Base-by-base conservation (phyloP, 37 sponge, comb jelly and placozoan genomes). In the Agelas oroides region DNA sequence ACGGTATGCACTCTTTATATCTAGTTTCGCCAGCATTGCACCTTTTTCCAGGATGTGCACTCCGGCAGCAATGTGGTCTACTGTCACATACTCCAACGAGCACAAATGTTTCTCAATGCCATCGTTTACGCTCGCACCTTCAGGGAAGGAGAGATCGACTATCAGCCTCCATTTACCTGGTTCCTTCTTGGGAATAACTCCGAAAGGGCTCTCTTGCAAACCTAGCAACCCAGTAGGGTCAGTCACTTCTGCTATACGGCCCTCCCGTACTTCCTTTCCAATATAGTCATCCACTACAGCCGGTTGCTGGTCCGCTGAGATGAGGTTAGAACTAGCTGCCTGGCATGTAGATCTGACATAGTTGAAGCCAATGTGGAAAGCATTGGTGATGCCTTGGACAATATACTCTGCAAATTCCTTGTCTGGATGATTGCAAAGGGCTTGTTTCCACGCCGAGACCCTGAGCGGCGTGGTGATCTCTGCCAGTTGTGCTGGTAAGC, bases 71-170 rank as follows among this genome's bases (percentile, higher is more conserved):
- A 41, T 40, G 28, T 73, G 74, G 39, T 73, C 74, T 11, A 73
- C 74, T 18, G 74, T 73, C 24, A 40, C 13, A 40, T 41, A 73
- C 25, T 39, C 2, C 52, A 73, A 25, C 15, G 74, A 73, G 74
- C 74, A 73, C 52, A 73, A n/a, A 18, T 14, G 21, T 2, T 36
- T 40, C 28, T 73, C 74, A 73, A 73, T 73, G 40, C 74, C 74
- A 5, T 71, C 72, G 37, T 69, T 69, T 19, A 71, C 72, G n/a
- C 72, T 71, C 24, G 24, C 40, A 39, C 41, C 72, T 16, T 15
- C 37, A 36, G 72, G 41, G 72, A 39, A 71, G 41, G 72, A 71
- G 31, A 71, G 41, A 41, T 71, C 40, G 1, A 15, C 35, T 23
- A 71, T 71, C 21, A 71, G 40, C 13, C 72, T 34, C 72, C 72